Conservation (phyloP, 2,888 invertebrate genomes). For the Glyphotaelius pellucidus region DNA sequence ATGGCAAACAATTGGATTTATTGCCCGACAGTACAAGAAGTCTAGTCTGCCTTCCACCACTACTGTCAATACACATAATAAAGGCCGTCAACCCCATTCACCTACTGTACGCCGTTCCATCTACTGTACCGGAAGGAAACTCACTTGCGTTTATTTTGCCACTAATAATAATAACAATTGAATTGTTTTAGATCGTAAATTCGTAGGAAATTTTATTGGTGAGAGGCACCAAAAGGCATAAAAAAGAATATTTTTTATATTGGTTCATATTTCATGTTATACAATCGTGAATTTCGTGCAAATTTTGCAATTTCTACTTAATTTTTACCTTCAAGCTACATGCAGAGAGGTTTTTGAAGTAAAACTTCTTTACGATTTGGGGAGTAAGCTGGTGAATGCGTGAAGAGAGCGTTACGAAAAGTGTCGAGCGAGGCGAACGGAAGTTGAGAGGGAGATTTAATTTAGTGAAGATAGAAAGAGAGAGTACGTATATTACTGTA, state of each 20-base stretch:
- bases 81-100: constrained; percentile 2
- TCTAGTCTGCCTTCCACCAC: neutral
- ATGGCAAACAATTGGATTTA: constrained; percentile 21
- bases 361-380: too few relatives aligned
- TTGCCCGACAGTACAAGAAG: neutral
- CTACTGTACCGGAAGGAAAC: constrained; percentile 18
- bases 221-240: neutral
- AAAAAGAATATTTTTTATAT: neutral
- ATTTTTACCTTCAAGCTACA: too few relatives aligned
- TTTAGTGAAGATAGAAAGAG: too few relatives aligned
- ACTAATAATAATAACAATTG: neutral
- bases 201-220: neutral
- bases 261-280: neutral
- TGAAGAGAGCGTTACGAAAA: too few relatives aligned
- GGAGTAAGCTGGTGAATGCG: too few relatives aligned
- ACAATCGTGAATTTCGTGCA: neutral
- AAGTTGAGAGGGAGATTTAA: too few relatives aligned
- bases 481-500: too few relatives aligned
- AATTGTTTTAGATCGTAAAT: constrained; percentile 3
- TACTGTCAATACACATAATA: neutral
- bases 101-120: neutral
- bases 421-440: too few relatives aligned
- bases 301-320: too few relatives aligned
- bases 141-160: neutral
- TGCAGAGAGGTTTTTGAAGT: too few relatives aligned